Evolutionary conservation across 2,797 vertebrate species (phyloP).

Genomic region (Oryzias sinensis): DNA sequence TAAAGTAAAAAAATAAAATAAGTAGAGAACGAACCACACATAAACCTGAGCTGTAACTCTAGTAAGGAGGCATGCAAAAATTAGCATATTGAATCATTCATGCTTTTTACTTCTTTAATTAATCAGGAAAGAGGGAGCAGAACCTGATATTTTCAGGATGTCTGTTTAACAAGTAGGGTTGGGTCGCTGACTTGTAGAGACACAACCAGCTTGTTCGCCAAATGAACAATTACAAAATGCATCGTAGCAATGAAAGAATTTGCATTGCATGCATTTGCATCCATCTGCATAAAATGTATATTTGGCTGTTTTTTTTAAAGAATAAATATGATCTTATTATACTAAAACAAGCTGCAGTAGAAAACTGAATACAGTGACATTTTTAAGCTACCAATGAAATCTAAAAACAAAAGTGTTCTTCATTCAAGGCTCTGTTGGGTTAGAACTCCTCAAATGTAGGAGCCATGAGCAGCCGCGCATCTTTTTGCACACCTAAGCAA

Average conservation of each 20-base stretch:
- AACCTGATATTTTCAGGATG: neutral
- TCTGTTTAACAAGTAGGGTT: neutral
- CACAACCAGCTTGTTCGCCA: conserved; percentile 25
- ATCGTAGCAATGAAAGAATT: conserved; percentile 33
- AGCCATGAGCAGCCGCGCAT: conserved; percentile 33
- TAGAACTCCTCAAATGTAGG: conserved; percentile 24
- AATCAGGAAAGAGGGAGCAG: conserved; percentile 1
- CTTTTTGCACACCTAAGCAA: conserved; percentile 11
- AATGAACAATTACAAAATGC: conserved; percentile 36
- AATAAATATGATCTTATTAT: conserved; percentile 33
- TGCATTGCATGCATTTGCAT: conserved; percentile 5
- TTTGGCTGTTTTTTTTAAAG: conserved; percentile 12
- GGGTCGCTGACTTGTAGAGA: conserved; percentile 28
- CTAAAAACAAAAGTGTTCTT: conserved; percentile 25
- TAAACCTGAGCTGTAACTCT: conserved; percentile 23
- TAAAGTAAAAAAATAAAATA: conserved; percentile 11
- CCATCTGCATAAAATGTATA: conserved; percentile 6
- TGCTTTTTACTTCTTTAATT: conserved; percentile 25
- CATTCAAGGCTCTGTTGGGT: conserved; percentile 18
- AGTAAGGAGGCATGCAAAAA: conserved; percentile 21
- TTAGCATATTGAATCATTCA: conserved; percentile 27
- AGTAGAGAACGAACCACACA: conserved; percentile 18
- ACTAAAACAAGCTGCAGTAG: conserved; percentile 20
- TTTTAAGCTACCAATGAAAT: neutral
- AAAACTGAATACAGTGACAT: neutral